Percentiles rank a stretch among this genome's conserved stretches.
Evolutionary conservation across 2,797 vertebrate genomes (phyloP).

Genomic region (Hephaestus fuliginosus): DNA sequence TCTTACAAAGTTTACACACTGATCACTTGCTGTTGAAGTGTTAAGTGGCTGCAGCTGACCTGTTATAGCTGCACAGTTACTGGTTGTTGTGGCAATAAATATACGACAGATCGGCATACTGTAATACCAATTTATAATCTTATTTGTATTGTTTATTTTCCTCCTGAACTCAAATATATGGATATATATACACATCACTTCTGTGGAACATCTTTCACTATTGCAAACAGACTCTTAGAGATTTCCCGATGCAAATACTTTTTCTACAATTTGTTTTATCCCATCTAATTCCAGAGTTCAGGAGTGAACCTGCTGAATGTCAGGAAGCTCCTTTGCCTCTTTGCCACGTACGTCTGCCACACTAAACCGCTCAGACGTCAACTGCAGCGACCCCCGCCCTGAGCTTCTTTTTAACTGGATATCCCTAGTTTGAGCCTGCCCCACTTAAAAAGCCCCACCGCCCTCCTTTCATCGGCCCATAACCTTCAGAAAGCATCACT

Average conservation of each 20-base stretch:
- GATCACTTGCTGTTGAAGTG: neutral
- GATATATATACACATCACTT: neutral
- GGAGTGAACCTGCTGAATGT: conserved; percentile 15
- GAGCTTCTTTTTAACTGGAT: conserved; percentile 38
- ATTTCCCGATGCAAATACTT: neutral
- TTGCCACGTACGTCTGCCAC: conserved; percentile 13
- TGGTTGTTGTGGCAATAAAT: neutral
- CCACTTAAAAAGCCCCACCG: neutral
- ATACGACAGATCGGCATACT: neutral
- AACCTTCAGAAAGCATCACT: conserved; percentile 36
- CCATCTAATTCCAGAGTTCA: neutral
- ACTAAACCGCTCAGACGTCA: conserved; percentile 37
- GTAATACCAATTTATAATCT: neutral
- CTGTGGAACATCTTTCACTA: neutral
- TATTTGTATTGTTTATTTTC: neutral
- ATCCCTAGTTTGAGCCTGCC: conserved; percentile 3
- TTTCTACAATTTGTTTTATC: neutral
- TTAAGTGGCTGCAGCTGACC: no score
- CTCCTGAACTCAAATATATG: neutral
- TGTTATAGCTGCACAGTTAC: no score
- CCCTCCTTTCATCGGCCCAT: neutral
- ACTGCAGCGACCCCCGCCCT: conserved; percentile 25
- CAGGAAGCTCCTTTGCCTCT: neutral
- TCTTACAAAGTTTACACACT: neutral
- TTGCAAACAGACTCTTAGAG: neutral